phyloP scores from a whole-genome alignment of 1,140 invertebrate genomes.

The Euwallacea similis region DNA sequence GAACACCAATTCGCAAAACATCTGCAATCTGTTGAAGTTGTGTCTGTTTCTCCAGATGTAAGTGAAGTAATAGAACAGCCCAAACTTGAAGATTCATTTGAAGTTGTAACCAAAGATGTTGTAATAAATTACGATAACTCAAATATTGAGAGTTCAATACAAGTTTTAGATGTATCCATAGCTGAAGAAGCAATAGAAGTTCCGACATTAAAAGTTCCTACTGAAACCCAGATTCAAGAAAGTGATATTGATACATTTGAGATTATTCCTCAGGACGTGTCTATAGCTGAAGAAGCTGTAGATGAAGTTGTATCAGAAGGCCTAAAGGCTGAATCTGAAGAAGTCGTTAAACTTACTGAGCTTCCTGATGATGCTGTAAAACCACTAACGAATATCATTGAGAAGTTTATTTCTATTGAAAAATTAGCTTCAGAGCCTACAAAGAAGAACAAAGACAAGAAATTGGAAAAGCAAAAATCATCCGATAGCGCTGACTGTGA shows the following conservation, averaged over 20 bases:
- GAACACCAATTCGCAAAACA: too few relatives aligned
- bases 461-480: conserved; percentile 29
- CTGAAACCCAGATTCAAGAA: neutral
- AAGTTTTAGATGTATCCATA: neutral
- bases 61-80: too few relatives aligned
- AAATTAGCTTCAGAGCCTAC: conserved; percentile 6
- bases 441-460: conserved; percentile 41
- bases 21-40: too few relatives aligned
- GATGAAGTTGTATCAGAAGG: neutral
- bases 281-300: conserved; percentile 5
- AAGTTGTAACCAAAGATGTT: too few relatives aligned
- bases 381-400: neutral
- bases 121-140: too few relatives aligned
- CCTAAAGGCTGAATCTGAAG: too few relatives aligned
- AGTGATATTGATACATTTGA: neutral
- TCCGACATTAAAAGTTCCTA: too few relatives aligned
- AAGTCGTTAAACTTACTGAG: too few relatives aligned
- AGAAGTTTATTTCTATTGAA: conserved; percentile 18
- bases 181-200: neutral
- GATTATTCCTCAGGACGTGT: neutral
- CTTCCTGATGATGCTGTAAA: too few relatives aligned
- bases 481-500: conserved; percentile 32
- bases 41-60: too few relatives aligned
- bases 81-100: too few relatives aligned
- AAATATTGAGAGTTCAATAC: too few relatives aligned